Base-by-base conservation (phyloP, 2,113 vertebrate genomes). In the Psophia crepitans region DNA sequence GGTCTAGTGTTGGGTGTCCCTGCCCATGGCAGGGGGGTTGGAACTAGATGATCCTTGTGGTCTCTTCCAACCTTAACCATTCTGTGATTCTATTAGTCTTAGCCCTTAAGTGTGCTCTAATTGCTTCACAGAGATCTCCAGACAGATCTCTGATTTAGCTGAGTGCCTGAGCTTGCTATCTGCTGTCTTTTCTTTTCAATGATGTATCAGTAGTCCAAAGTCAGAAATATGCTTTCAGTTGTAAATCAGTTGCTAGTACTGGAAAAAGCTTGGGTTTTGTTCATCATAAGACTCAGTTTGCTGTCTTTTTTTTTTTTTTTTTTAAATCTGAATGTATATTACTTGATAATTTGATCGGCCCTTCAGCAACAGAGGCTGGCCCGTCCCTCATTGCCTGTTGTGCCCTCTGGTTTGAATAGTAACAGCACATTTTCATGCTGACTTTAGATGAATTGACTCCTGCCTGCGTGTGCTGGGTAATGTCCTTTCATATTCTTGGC, bases 401-500 rank as follows among this genome's bases (percentile, higher is more conserved):
- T 96, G 91, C 94, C 95, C 93, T 96, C 81, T 96, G 91, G 85
- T 95, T 96, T 96, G 87, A 94, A 96, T 87, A 93, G 91, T 80
- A 96, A 96, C 89, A 95, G 89, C 84, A 89, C 91, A 95, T 97
- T 97, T 97, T 94, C 96, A 90, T 94, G 96, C 96, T 96, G 96
- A 87, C 91, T 96, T 96, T 93, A 96, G 94, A 96, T 94, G 95
- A 96, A 97, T 94, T 97, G 96, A 86, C 95, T 92, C 87, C 93
- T 96, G 97, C 92, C 73, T 96, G 70, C 88, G 76, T 96, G 90
- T 94, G 82, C 96, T 79, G 86, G 54, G 77, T 86, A 94, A 95
- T 92, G 85, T 94, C 85, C 92, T 97, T 97, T 97, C 96, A 94
- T 95, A 97, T 96, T 96, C 87, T 90, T 97, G 95, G 96, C 91